These are phyloP conservation scores for Drosophila lacicola DNA, from an alignment of 2,888 invertebrate species.

Conservation along the genomic window DNA sequence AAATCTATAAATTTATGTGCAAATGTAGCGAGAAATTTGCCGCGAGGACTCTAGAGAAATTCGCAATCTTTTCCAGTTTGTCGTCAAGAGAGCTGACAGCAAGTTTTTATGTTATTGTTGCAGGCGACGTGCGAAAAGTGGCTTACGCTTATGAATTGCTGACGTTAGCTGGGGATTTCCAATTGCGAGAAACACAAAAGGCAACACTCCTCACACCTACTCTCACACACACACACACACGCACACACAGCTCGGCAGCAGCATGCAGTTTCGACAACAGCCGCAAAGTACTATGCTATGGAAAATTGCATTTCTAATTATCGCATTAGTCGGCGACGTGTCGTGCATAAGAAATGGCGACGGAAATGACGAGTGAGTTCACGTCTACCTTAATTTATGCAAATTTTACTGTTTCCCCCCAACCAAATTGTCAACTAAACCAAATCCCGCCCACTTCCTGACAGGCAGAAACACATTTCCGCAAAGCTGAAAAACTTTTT, in stretches of 20 bases:
- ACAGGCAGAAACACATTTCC: constrained; percentile 55
- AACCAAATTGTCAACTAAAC: constrained; percentile 1
- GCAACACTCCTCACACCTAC: neutral
- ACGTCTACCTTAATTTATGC: constrained; percentile 65
- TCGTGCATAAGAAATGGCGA: constrained; percentile 83
- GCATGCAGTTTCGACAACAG: constrained; percentile 63
- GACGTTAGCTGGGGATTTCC: constrained; percentile 69
- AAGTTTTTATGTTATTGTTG: constrained; percentile 69
- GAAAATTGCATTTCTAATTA: constrained; percentile 85
- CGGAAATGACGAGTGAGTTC: constrained; percentile 77
- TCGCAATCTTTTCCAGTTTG: constrained; percentile 62
- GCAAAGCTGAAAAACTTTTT: constrained; percentile 67
- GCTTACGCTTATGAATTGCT: constrained; percentile 81
- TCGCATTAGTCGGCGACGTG: constrained; percentile 82
- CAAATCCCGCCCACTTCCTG: constrained; percentile 3
- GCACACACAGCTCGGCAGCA: constrained; percentile 3
- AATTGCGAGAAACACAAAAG: constrained; percentile 35
- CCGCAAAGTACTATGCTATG: constrained; percentile 79
- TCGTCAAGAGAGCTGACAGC: constrained; percentile 57
- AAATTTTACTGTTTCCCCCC: constrained; percentile 48
- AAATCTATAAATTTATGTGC: constrained; percentile 79
- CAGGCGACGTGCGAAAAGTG: constrained; percentile 71
- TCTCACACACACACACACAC: neutral
- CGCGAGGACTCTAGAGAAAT: constrained; percentile 63
- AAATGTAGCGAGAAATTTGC: constrained; percentile 67